phyloP scores from a whole-genome alignment of 2,888 invertebrate genomes.

The Tortrix viridana region DNA sequence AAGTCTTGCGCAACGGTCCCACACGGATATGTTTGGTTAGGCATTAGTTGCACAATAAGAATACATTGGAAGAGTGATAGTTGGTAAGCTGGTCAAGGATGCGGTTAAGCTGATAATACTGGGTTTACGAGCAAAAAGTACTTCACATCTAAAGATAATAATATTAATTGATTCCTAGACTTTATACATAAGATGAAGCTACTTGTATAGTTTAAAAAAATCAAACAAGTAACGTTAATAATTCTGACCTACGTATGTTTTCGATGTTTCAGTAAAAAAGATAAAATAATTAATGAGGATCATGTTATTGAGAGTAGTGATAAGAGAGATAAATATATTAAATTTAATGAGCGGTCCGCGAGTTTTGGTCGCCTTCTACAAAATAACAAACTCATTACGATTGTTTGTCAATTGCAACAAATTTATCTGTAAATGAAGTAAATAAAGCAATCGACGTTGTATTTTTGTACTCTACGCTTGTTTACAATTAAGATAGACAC shows the following conservation, averaged over 20 bases:
- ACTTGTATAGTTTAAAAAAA: background rate
- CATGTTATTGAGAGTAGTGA: conserved; percentile 1
- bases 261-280: background rate
- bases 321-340: background rate
- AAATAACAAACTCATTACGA: conserved; percentile 16
- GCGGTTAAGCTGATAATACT: background rate
- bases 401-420: conserved; percentile 16
- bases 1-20: conserved; percentile 66
- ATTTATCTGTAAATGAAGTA: conserved; percentile 7
- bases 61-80: conserved; percentile 39
- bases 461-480: conserved; percentile 1
- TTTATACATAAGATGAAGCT: too few species aligned
- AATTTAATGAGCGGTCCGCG: background rate
- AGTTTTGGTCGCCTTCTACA: conserved; percentile 1
- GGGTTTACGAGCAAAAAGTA: background rate
- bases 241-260: background rate
- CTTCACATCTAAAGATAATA: background rate
- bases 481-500: conserved; percentile 1
- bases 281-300: conserved; percentile 8
- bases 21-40: conserved; percentile 60
- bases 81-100: background rate
- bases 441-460: conserved; percentile 1
- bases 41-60: conserved; percentile 62
- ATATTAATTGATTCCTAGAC: too few species aligned
- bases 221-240: background rate